phyloP scores from a whole-genome alignment of 2,888 invertebrate species.

The Phyllotreta cruciferae region DNA sequence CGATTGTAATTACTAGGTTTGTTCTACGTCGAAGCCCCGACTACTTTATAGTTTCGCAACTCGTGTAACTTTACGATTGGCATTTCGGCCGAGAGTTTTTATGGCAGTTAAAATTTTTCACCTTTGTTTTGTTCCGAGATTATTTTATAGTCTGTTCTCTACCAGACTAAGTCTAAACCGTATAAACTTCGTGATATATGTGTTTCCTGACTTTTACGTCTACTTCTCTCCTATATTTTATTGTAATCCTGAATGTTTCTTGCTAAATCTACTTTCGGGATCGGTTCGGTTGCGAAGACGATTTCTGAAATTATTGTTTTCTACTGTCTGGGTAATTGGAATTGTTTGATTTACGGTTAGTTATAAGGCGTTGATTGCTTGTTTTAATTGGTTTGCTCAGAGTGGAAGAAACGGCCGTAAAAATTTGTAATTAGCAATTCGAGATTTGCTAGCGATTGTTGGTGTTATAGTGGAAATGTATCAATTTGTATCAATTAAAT shows the following conservation, averaged over 20 bases:
- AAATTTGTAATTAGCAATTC: too few species aligned
- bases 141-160: conserved; percentile 59
- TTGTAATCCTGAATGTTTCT: conserved; percentile 29
- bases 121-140: conserved; percentile 58
- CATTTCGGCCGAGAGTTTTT: conserved; percentile 56
- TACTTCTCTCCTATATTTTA: conserved; percentile 42
- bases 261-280: conserved; percentile 24
- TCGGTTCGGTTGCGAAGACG: background rate
- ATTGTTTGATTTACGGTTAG: conserved; percentile 5
- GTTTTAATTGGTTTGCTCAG: too few species aligned
- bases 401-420: too few species aligned
- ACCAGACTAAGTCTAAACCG: conserved; percentile 56
- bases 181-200: conserved; percentile 62
- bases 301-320: conserved; percentile 9
- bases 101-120: conserved; percentile 59
- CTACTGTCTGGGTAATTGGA: conserved; percentile 4
- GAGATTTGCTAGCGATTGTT: too few species aligned
- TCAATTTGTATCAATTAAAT: too few species aligned
- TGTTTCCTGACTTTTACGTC: conserved; percentile 58
- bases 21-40: background rate
- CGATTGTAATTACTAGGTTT: too few species aligned
- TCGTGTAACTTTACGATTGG: conserved; percentile 55
- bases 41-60: conserved; percentile 53
- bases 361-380: background rate
- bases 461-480: too few species aligned